Evolutionary conservation across 64 coral and sea anemone species (phyloP), one percentile per base, ranked within the genome.

Genomic region (Anthopleura sola): DNA sequence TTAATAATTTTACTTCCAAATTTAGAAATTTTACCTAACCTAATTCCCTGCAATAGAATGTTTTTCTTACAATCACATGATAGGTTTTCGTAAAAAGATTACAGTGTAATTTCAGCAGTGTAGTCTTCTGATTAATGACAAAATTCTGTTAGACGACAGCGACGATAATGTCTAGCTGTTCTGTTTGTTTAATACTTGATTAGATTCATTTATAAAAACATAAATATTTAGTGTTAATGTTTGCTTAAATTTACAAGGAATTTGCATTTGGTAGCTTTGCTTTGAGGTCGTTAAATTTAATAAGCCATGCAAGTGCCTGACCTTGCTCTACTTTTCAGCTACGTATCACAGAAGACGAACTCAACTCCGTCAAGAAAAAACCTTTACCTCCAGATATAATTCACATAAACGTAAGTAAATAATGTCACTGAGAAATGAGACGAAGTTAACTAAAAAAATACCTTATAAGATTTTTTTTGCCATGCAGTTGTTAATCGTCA

Each of bases 371-470:
- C 31, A 79, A 79, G 37, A 79, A 79, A 37, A 79, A 79, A 11
- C 37, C 76, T 79, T 23, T 79, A 14, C 44, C 76, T 37, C 44
- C 76, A 79, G 44, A 79, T 46, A 29, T 79, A 79, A 79, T 79
- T 79, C 76, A 79, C 16, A 29, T 79, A 2, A 79, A 79, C 76
- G 76, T 79, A 47, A 79, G 76, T 48, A 44, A 3, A 18, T 76
- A 19, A 79, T 48, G 16, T 16, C 7, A 18, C 66, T n/a, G 1
- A 26, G 3, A 62, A 24, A 21, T 2, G 0, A 24, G 2, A 24
- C 3, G 5, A 26, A 16, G 55, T 12, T 14, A 21, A 21, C 15
- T 58, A 19, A 58, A 58, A 6, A 19, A 6, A 58, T 19, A 58
- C 20, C 2, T 58, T 44, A 44, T 44, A 44, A 8, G 9, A 44